phyloP scores from a whole-genome alignment of 30 jellyfish, hydroid and myxozoan genomes.

The Aurelia sp. region DNA sequence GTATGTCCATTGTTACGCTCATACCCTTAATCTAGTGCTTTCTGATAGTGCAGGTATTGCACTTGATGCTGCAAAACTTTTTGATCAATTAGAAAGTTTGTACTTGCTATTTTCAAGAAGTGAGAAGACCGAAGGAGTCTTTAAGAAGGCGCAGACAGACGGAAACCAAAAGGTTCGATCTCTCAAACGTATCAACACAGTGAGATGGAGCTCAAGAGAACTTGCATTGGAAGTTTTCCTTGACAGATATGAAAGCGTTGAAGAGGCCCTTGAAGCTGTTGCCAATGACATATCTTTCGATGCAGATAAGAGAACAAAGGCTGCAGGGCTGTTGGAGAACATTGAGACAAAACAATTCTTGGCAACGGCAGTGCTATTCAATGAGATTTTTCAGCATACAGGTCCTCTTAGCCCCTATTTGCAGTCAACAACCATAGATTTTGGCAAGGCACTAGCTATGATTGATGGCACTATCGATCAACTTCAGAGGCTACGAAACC shows the following conservation, averaged over 20 bases:
- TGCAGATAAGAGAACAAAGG: neutral
- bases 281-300: conserved; percentile 14
- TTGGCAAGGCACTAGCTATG: conserved; percentile 49
- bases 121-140: conserved; percentile 3
- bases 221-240: conserved; percentile 21
- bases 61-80: conserved; percentile 41
- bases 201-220: conserved; percentile 66
- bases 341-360: conserved; percentile 41
- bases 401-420: conserved; percentile 65
- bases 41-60: conserved; percentile 50
- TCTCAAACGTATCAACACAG: conserved; percentile 46
- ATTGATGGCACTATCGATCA: conserved; percentile 6
- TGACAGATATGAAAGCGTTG: conserved; percentile 26
- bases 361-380: conserved; percentile 56
- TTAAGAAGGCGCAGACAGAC: conserved; percentile 22
- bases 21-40: conserved; percentile 31
- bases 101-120: conserved; percentile 12
- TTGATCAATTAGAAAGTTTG: conserved; percentile 21
- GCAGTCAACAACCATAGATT: conserved; percentile 44
- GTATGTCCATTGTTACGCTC: conserved; percentile 52
- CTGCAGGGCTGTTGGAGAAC: conserved; percentile 32
- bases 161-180: conserved; percentile 3
- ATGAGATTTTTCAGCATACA: conserved; percentile 24
- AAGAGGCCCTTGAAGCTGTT: conserved; percentile 9
- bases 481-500: conserved; percentile 19